Evolutionary conservation across 2,113 vertebrate genomes (phyloP), one percentile per base, ranked within the genome.

Genomic region (Bos javanicus): DNA sequence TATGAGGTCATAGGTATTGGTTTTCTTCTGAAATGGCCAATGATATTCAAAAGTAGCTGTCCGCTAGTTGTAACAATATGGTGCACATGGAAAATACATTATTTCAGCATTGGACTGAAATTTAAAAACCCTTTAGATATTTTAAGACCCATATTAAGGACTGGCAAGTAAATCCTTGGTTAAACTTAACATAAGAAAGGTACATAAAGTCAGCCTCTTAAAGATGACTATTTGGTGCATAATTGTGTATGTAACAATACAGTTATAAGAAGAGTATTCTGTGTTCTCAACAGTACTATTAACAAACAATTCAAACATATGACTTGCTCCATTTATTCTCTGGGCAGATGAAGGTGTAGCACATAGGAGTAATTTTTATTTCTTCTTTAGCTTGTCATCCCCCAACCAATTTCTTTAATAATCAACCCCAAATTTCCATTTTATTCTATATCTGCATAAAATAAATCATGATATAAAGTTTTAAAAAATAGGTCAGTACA

Each of bases 1-100:
- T 28, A 96, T 84, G 56, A 78, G 33, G 1, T 60, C 52, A 62
- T 21, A 87, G 39, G 23, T 48, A 16, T n/a, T 84, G 19, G 23
- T 95, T 96, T 84, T 96, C 86, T 89, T 76, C n/a, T 21, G 85
- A 62, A 85, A 82, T 78, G 28, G 25, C 19, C 92, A 95, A 56
- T 7, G 10, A 26, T 89, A 50, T 83, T 93, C 48, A 74, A 33
- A 95, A 91, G 15, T n/a, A 89, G 16, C 9, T 59, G 14, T 8
- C 67, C 1, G 16, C 28, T 93, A 82, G 23, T 86, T 88, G 87
- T 93, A 82, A 57, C 48, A 85, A 89, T 62, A 50, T 88, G 21
- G 4, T 64, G 1, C 28, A 96, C 14, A n/a, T 2, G 76, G 28
- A 9, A 81, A 95, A 78, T 82, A 56, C 25, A 56, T 89, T 81